These are phyloP conservation scores for Lasioglossum oenotherae DNA, from an alignment of 2,888 invertebrate genomes.

Conservation along the genomic window DNA sequence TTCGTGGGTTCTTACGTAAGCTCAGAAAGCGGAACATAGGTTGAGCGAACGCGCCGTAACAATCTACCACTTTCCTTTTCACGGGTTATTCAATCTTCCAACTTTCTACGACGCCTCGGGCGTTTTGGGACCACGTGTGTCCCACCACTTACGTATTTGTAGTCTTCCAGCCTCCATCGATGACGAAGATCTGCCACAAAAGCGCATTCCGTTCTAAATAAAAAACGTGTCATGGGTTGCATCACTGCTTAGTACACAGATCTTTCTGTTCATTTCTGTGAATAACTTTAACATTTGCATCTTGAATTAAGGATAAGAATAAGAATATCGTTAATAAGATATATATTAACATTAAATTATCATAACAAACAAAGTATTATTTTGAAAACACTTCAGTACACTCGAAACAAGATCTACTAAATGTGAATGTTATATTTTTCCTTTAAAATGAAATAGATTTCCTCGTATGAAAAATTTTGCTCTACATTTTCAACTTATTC, in stretches of 20 bases:
- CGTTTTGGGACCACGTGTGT: slow-evolving; percentile 27
- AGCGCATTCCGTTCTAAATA: background rate
- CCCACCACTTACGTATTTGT: background rate
- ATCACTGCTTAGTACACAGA: background rate
- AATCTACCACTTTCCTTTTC: slow-evolving; percentile 79
- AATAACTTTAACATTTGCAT: too few species aligned
- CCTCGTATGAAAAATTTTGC: too few species aligned
- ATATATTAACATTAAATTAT: too few species aligned
- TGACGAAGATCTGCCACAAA: background rate
- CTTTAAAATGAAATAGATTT: too few species aligned
- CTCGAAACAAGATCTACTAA: too few species aligned
- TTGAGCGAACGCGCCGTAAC: slow-evolving; percentile 55
- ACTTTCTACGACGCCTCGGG: slow-evolving; percentile 76
- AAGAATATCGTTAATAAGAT: too few species aligned
- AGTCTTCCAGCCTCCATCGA: background rate
- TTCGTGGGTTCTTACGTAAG: slow-evolving; percentile 58
- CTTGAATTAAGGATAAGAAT: too few species aligned
- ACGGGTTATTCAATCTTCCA: slow-evolving; percentile 76
- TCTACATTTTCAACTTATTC: too few species aligned
- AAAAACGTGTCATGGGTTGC: background rate
- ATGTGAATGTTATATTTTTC: too few species aligned
- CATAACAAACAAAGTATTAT: too few species aligned
- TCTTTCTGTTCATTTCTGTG: background rate
- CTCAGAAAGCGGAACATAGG: slow-evolving; percentile 39
- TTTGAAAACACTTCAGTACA: too few species aligned